These are phyloP conservation scores for Actinostola sp. DNA, from an alignment of 92 coral and sea anemone genomes.

Conservation along the genomic window DNA sequence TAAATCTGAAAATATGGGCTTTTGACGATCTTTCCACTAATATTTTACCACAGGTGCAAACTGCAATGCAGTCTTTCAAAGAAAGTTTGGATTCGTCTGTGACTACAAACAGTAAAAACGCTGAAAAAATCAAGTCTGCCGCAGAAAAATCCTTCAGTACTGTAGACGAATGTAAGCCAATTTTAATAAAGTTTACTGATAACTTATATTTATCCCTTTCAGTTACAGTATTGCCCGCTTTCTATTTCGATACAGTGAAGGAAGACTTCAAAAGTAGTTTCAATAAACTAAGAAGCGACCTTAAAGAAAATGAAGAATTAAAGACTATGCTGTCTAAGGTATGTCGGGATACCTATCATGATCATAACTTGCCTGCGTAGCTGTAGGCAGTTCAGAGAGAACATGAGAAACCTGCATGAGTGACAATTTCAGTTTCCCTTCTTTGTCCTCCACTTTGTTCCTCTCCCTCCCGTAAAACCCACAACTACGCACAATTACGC, in stretches of 20 bases:
- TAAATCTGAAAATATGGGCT: background rate
- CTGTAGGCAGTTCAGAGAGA: too few relatives aligned
- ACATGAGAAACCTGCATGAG: too few relatives aligned
- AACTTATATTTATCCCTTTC: background rate
- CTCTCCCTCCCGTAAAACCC: too few relatives aligned
- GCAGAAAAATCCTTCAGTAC: slow-evolving; percentile 69
- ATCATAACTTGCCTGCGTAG: background rate
- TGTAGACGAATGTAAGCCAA: slow-evolving; percentile 61
- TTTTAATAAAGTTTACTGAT: background rate
- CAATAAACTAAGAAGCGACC: slow-evolving; percentile 63
- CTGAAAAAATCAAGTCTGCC: slow-evolving; percentile 76
- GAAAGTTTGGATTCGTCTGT: slow-evolving; percentile 65
- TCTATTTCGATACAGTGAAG: slow-evolving; percentile 57
- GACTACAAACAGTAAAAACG: slow-evolving; percentile 40
- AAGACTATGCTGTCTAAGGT: slow-evolving; percentile 69
- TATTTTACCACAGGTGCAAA: slow-evolving; percentile 62
- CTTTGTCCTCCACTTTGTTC: too few relatives aligned
- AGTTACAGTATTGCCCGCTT: background rate
- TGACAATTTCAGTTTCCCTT: too few relatives aligned
- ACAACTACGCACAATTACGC: too few relatives aligned
- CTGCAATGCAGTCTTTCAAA: slow-evolving; percentile 82
- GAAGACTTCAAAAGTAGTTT: slow-evolving; percentile 75
- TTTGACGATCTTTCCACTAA: background rate
- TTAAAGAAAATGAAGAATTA: slow-evolving; percentile 71
- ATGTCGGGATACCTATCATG: background rate